phyloP scores from a whole-genome alignment of 2,888 invertebrate species.

The Conchocele bisecta region DNA sequence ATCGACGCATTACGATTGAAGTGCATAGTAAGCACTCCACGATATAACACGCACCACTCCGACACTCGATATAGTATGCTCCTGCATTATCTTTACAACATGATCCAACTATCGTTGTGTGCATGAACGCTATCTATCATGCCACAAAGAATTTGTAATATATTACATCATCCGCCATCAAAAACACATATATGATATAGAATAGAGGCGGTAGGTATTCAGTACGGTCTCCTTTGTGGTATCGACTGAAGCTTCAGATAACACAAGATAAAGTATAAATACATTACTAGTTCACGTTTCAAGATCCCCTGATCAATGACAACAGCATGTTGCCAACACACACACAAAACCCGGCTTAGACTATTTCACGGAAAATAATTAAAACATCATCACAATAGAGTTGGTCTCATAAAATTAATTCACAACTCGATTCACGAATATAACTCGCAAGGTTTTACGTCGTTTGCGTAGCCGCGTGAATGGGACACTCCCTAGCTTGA shows the following conservation, averaged over 20 bases:
- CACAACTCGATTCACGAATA: slow-evolving; percentile 37
- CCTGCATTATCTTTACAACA: too few species aligned
- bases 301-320: slow-evolving; percentile 39
- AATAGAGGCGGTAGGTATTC: too few species aligned
- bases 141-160: too few species aligned
- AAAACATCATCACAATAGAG: slow-evolving; percentile 35
- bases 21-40: too few species aligned
- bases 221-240: too few species aligned
- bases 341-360: slow-evolving; percentile 8
- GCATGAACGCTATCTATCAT: too few species aligned
- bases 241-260: slow-evolving; percentile 11
- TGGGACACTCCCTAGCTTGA: slow-evolving; percentile 46
- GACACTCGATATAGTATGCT: too few species aligned
- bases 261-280: slow-evolving; percentile 35
- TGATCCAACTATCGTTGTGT: too few species aligned
- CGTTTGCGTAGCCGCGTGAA: slow-evolving; percentile 37
- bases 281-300: slow-evolving; percentile 47
- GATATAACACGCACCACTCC: too few species aligned
- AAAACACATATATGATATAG: too few species aligned
- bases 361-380: slow-evolving; percentile 38
- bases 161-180: too few species aligned
- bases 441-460: slow-evolving; percentile 36
- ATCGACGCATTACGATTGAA: too few species aligned
- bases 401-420: slow-evolving; percentile 27
- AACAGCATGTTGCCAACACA: slow-evolving; percentile 22